Conservation (phyloP, 2,113 vertebrate species). For the Nanorana parkeri region DNA sequence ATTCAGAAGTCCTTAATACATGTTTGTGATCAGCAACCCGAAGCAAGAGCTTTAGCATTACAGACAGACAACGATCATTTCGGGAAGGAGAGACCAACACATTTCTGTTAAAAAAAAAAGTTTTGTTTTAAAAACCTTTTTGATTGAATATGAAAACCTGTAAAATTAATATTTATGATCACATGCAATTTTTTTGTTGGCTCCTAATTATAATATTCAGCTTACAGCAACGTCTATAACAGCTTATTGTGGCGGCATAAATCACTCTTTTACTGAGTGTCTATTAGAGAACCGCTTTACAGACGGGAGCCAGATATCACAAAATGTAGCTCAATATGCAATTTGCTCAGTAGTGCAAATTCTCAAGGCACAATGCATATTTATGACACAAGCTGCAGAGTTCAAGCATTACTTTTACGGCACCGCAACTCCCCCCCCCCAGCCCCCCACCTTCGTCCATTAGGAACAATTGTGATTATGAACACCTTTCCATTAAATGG, state of each 20-base stretch:
- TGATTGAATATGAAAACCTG: too few species aligned
- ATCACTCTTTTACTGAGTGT: not conserved
- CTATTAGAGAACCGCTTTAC: not conserved
- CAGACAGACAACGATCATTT: too few species aligned
- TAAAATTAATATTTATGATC: too few species aligned
- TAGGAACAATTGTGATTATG: not conserved
- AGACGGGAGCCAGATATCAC: not conserved
- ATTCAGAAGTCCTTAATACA: too few species aligned
- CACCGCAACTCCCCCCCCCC: not conserved
- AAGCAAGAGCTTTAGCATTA: too few species aligned
- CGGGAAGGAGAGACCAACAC: too few species aligned
- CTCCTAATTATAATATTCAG: not conserved
- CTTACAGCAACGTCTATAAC: not conserved
- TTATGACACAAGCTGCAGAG: not conserved
- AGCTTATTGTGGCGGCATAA: not conserved
- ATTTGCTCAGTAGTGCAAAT: conserved; percentile 3
- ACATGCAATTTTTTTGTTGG: too few species aligned
- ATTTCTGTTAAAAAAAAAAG: too few species aligned
- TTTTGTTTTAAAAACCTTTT: too few species aligned
- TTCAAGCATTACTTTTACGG: not conserved
- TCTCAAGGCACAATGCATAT: not conserved
- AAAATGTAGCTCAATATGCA: not conserved
- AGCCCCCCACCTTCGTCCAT: too few species aligned
- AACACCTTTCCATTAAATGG: not conserved
- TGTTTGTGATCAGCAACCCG: too few species aligned